Evolutionary conservation across 1,140 invertebrate genomes (phyloP), one percentile per base, ranked within the genome.

Genomic region (Ridgeia piscesae): DNA sequence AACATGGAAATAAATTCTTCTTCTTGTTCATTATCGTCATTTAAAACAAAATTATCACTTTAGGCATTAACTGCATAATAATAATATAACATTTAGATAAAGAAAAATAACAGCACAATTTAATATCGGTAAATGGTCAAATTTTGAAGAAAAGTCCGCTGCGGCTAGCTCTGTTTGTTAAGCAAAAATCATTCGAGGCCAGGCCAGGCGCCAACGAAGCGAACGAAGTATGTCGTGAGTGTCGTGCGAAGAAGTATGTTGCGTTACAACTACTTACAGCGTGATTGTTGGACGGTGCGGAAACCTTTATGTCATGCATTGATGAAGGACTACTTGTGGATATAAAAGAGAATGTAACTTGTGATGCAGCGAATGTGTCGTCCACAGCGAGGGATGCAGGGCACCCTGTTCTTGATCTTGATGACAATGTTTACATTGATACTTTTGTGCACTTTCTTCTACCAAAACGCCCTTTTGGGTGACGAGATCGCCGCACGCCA

Each of bases 391-490:
- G 58, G 58, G 58, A 77, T 77, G 58, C 58, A 77, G 58, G 58
- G 58, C 27, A 77, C 58, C 58, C 58, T 77, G 58, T 2, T 77
- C 58, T 77, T 77, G 58, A 17, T 77, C 58, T 77, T 77, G 58
- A 77, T 31, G 58, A 2, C 58, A 21, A 77, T 77, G 58, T 77
- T 77, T 77, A 77, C 58, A 31, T 77, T 77, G 58, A 9, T 77
- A 77, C 27, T 77, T 77, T 77, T 77, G 58, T 77, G 58, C 58
- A 77, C 58, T 77, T 77, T 77, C 58, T 77, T 77, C 58, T 77
- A 77, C 58, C 58, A 77, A 77, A 77, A 77, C 27, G 58, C 58
- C 17, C 58, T 77, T 4, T 21, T 77, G 58, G 58, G 58, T 77
- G 58, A 77, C 58, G 58, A 77, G 58, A 77, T 77, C 4, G 58